Conservation (phyloP, 2,113 vertebrate species). For the Leptobrachium ailaonicum region DNA sequence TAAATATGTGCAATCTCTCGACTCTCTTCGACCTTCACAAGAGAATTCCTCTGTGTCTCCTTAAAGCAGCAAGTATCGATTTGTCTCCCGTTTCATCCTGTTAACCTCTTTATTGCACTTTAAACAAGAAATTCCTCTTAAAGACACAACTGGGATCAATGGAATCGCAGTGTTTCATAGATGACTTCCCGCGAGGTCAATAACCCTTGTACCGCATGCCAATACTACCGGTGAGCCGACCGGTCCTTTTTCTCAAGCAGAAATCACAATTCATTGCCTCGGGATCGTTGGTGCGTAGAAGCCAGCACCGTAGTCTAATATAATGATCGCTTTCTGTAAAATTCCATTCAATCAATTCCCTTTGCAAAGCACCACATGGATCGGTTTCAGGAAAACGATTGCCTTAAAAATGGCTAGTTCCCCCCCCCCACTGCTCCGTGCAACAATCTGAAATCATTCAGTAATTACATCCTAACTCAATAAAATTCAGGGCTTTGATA, state of each 20-base stretch:
- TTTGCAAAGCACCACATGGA: neutral
- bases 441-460: neutral
- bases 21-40: neutral
- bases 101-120: constrained; percentile 9
- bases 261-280: constrained; percentile 26
- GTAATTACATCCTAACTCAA: neutral
- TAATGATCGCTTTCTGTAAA: constrained; percentile 24
- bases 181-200: constrained; percentile 3
- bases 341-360: constrained; percentile 17
- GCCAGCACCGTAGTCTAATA: constrained; percentile 9
- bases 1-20: neutral
- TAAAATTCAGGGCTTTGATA: neutral
- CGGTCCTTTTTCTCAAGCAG: constrained; percentile 28
- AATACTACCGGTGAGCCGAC: constrained; percentile 25
- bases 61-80: constrained; percentile 8
- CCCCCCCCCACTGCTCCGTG: neutral
- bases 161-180: neutral
- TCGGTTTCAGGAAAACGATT: neutral
- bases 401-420: neutral
- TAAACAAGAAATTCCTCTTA: constrained; percentile 17
- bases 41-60: constrained; percentile 1
- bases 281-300: constrained; percentile 19
- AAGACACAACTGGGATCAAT: constrained; percentile 12
- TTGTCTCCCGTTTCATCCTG: constrained; percentile 8
- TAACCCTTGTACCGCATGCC: constrained; percentile 21